phyloP scores from a whole-genome alignment of 64 coral and sea anemone genomes.

The Pachyseris speciosa region DNA sequence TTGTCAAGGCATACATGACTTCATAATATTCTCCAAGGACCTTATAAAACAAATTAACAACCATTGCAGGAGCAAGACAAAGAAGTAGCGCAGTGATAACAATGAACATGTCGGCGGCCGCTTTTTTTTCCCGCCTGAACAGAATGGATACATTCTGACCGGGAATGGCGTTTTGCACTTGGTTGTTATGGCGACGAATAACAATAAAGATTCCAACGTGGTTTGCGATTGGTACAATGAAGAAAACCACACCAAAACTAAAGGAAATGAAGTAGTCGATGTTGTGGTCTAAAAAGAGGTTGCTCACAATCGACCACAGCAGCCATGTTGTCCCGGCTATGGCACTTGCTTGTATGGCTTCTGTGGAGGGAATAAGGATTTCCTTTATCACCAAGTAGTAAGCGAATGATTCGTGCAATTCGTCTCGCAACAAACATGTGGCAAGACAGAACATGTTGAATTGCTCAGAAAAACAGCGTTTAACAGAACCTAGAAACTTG shows the following conservation, averaged over 20 bases:
- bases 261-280: not conserved
- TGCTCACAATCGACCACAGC: not conserved
- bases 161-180: not conserved
- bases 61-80: not conserved
- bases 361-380: no score
- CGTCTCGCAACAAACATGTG: no score
- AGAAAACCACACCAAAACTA: not conserved
- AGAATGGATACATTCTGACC: not conserved
- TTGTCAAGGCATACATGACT: not conserved
- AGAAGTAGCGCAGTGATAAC: not conserved
- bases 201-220: not conserved
- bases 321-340: not conserved
- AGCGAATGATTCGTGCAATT: no score
- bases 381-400: no score
- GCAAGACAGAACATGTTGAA: no score
- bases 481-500: no score
- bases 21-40: not conserved
- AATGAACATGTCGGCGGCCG: not conserved
- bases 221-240: not conserved
- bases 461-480: no score
- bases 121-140: not conserved
- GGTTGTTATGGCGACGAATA: no score
- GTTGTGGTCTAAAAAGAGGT: not conserved
- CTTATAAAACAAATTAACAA: not conserved
- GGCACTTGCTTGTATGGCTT: no score